Conservation (phyloP, 1,140 invertebrate genomes). For the Drosophila neocordata region DNA sequence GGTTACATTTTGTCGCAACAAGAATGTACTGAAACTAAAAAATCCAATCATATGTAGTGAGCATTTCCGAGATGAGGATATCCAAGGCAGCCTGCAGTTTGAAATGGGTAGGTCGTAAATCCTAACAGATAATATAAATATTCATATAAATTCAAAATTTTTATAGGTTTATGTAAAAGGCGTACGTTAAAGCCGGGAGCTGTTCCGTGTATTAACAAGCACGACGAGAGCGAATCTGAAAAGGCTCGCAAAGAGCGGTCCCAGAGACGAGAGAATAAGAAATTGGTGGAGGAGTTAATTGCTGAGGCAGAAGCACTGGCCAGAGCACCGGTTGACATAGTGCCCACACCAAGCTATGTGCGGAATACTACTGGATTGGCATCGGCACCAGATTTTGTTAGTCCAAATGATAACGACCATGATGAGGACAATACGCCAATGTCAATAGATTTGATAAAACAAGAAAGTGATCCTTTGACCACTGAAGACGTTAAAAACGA, state of each 20-base stretch:
- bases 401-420: neutral
- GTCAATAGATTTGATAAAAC: neutral
- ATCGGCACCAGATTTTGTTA: conserved; percentile 2
- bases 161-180: conserved; percentile 33
- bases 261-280: conserved; percentile 27
- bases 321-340: neutral
- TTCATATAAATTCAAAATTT: neutral
- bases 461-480: conserved; percentile 1
- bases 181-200: conserved; percentile 33
- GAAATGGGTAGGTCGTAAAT: conserved; percentile 52
- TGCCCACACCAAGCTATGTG: conserved; percentile 18
- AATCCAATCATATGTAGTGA: conserved; percentile 57
- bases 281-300: conserved; percentile 31
- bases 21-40: conserved; percentile 33
- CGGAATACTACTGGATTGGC: conserved; percentile 17
- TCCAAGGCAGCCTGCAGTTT: conserved; percentile 56
- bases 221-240: conserved; percentile 16
- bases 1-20: conserved; percentile 31
- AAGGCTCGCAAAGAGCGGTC: conserved; percentile 12
- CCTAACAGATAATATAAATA: too few species aligned
- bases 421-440: neutral
- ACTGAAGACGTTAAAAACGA: neutral
- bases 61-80: conserved; percentile 64
- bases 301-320: conserved; percentile 18
- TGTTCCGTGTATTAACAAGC: conserved; percentile 34